A percentile compares a stretch with the other conserved stretches of the same genome.
These are phyloP conservation scores for Aethes cnicana DNA, from an alignment of 2,888 invertebrate species.

Conservation along the genomic window DNA sequence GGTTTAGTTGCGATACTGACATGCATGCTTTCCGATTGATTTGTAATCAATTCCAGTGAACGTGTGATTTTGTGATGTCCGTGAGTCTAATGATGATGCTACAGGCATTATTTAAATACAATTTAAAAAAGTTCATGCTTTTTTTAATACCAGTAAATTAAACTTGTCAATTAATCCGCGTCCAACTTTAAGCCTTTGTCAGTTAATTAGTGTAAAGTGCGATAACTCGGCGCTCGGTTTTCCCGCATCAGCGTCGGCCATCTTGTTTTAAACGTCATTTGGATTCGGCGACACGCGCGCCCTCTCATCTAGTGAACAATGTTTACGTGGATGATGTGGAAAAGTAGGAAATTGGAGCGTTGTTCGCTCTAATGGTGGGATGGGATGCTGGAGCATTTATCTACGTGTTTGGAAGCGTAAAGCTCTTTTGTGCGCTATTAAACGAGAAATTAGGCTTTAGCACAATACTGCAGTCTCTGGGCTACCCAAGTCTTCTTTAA, in stretches of 20 bases:
- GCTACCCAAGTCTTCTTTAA: too few species aligned
- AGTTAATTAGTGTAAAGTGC: constrained; percentile 24
- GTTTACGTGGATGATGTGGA: constrained; percentile 9
- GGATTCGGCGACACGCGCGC: constrained; percentile 20
- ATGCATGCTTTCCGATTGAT: too few species aligned
- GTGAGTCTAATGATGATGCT: too few species aligned
- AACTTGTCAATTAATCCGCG: constrained; percentile 7
- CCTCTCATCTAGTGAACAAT: constrained; percentile 17
- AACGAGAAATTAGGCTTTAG: too few species aligned
- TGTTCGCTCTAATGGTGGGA: not conserved
- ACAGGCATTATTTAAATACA: too few species aligned
- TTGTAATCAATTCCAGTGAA: too few species aligned
- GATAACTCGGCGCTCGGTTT: not conserved
- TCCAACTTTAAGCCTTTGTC: not conserved
- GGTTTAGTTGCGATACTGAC: not conserved
- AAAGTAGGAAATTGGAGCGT: constrained; percentile 27
- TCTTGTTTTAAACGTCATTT: constrained; percentile 27
- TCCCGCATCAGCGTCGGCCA: constrained; percentile 13
- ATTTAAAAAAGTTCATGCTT: too few species aligned
- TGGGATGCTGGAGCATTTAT: not conserved
- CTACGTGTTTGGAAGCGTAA: too few species aligned
- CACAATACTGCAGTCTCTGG: too few species aligned
- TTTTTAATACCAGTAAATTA: not conserved
- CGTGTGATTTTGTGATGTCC: too few species aligned
- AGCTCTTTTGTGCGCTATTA: too few species aligned